These are phyloP conservation scores for Thyatira batis DNA, from an alignment of 2,888 invertebrate species.

Conservation along the genomic window DNA sequence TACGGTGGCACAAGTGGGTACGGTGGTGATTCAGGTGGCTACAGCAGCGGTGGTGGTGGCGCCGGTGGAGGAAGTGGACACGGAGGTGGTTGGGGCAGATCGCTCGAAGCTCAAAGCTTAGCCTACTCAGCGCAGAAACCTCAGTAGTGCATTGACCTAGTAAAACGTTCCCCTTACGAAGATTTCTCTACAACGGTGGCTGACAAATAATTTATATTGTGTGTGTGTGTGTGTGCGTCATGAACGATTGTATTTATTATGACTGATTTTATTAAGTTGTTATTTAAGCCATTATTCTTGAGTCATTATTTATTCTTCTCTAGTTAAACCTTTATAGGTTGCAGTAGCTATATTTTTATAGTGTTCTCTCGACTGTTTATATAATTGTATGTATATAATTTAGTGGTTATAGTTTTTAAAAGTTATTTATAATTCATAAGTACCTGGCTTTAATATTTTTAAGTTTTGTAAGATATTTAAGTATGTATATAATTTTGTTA, in stretches of 20 bases:
- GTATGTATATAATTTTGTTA: slow-evolving; percentile 26
- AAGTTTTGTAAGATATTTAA: slow-evolving; percentile 52
- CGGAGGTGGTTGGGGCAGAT: slow-evolving; percentile 88
- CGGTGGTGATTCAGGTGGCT: slow-evolving; percentile 84
- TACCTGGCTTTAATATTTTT: slow-evolving; percentile 75
- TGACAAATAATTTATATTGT: slow-evolving; percentile 51
- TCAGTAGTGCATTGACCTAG: slow-evolving; percentile 65
- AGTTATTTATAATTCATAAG: slow-evolving; percentile 19
- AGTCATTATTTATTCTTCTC: slow-evolving; percentile 30
- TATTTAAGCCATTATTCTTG: slow-evolving; percentile 37
- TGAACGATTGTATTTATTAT: slow-evolving; percentile 61
- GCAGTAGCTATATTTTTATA: slow-evolving; percentile 21
- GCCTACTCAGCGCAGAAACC: slow-evolving; percentile 91
- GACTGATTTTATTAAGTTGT: slow-evolving; percentile 43
- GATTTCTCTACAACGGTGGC: slow-evolving; percentile 62
- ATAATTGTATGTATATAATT: slow-evolving; percentile 43
- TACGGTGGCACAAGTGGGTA: slow-evolving; percentile 84
- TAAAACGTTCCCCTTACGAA: slow-evolving; percentile 58
- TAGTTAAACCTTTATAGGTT: slow-evolving; percentile 39
- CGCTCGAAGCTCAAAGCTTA: slow-evolving; percentile 88
- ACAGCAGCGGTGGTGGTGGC: slow-evolving; percentile 73
- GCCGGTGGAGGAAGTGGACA: slow-evolving; percentile 64
- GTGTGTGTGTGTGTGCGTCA: slow-evolving; percentile 59
- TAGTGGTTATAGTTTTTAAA: slow-evolving; percentile 32
- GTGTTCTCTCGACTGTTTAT: slow-evolving; percentile 29